Evolutionary conservation across 2,888 invertebrate species (phyloP), one percentile per base, ranked within the genome.

Genomic region (Sesamia inferens): DNA sequence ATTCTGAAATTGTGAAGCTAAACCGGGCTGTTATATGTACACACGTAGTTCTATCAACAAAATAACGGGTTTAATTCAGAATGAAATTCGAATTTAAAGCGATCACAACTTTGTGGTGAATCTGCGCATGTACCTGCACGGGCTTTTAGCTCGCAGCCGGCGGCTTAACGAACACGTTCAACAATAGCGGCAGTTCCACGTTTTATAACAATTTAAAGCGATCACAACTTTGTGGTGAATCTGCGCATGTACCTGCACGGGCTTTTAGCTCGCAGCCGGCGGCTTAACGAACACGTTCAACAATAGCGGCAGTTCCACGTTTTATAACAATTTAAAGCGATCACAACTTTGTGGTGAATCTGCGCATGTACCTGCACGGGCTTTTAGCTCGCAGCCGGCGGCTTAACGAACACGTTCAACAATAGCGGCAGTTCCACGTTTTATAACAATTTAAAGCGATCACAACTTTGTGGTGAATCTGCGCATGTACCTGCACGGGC

Each of bases 91-190:
- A 61, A 58, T 72, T 66, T 51, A 31, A 65, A 48, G 61, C 24
- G 66, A 82, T 82, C 72, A 77, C 80, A 69, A 51, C 63, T 82
- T 69, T 44, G 51, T 8, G 11, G 42, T 14, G 39, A 59, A 62
- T 58, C 47, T 19, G 47, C 24, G 42, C 55, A 48, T 64, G 64
- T 62, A 64, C 63, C 13, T 22, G 31, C 31, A 31, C 31, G 31
- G 1, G 31, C 31, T 2, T 31, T 1, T 1, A 31, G 31, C 31
- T 31, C 31, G 31, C 3, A 31, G 31, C 31, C 31, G 31, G 31
- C 31, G 39, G 68, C 57, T 63, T 72, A 64, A 44, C 57, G 48
- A 44, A 39, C 19, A 54, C 39, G 62, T 75, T 81, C 73, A 63
- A 55, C 44, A 58, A 14, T 11, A 62, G 13, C 13, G 51, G 13